Conservation (phyloP, 1,140 invertebrate species). For the Sarcophaga peregrina region DNA sequence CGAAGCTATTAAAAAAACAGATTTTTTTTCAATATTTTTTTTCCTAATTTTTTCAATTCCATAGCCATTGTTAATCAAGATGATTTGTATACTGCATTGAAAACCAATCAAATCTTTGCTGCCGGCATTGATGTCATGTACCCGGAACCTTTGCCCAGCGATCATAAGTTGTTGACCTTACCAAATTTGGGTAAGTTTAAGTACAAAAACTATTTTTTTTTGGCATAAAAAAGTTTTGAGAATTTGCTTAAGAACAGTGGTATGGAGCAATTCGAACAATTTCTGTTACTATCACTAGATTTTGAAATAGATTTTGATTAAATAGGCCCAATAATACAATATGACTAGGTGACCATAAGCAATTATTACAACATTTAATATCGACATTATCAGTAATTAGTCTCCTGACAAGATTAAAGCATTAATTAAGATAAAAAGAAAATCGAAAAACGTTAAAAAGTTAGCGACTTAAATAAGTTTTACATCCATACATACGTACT, state of each 20-base stretch:
- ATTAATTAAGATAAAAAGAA: too few relatives aligned
- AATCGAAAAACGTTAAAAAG: too few relatives aligned
- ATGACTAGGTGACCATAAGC: too few relatives aligned
- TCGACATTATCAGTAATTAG: too few relatives aligned
- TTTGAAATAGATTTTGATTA: too few relatives aligned
- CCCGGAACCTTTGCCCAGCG: constrained; percentile 87
- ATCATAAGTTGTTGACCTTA: constrained; percentile 81
- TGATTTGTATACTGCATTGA: constrained; percentile 82
- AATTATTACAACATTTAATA: too few relatives aligned
- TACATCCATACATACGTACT: too few relatives aligned
- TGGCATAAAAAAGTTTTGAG: background rate
- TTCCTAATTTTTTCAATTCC: constrained; percentile 43
- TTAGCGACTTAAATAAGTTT: too few relatives aligned
- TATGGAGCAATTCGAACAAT: too few relatives aligned
- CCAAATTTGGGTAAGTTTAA: constrained; percentile 79
- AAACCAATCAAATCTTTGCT: constrained; percentile 78
- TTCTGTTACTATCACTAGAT: too few relatives aligned
- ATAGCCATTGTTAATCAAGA: constrained; percentile 83
- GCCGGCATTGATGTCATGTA: constrained; percentile 95
- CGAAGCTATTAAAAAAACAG: constrained; percentile 74
- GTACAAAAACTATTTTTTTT: constrained; percentile 23
- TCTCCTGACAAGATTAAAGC: too few relatives aligned
- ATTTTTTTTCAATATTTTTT: constrained; percentile 49
- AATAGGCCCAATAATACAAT: too few relatives aligned
- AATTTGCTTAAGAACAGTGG: background rate